Evolutionary conservation across 2,113 vertebrate genomes (phyloP).

Genomic region (Tupaia chinensis): DNA sequence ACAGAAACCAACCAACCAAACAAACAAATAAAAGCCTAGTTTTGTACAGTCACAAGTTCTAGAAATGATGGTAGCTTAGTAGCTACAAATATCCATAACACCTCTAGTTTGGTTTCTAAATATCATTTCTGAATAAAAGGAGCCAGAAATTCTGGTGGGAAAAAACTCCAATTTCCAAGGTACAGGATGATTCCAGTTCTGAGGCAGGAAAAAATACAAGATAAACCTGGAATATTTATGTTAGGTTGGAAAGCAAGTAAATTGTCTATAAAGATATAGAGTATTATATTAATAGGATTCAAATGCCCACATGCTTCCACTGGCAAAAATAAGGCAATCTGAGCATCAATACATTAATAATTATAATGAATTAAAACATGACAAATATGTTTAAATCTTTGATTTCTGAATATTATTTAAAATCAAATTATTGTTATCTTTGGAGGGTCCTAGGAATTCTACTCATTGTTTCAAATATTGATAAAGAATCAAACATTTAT

Average conservation of each 20-base stretch:
- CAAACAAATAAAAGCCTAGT: not conserved
- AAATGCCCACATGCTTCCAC: not conserved
- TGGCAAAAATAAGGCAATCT: not conserved
- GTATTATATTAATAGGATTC: not conserved
- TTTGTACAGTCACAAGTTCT: not conserved
- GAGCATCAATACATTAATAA: not conserved
- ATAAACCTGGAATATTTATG: not conserved
- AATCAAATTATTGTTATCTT: not conserved
- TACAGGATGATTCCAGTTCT: not conserved
- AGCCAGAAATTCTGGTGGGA: not conserved
- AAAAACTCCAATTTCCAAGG: not conserved
- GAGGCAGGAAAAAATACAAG: not conserved
- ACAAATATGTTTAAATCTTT: not conserved
- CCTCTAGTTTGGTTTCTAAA: not conserved
- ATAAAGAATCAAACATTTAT: not conserved
- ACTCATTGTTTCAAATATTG: constrained; percentile 12
- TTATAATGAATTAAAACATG: not conserved
- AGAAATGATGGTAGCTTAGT: not conserved
- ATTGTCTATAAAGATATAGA: not conserved
- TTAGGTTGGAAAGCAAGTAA: not conserved
- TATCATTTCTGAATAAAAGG: not conserved
- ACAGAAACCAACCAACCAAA: too few species aligned
- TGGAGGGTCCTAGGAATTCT: not conserved
- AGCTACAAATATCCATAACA: not conserved
- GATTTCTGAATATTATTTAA: constrained; percentile 11